phyloP scores from a whole-genome alignment of 2,888 invertebrate species.

The Sinelater perroti region DNA sequence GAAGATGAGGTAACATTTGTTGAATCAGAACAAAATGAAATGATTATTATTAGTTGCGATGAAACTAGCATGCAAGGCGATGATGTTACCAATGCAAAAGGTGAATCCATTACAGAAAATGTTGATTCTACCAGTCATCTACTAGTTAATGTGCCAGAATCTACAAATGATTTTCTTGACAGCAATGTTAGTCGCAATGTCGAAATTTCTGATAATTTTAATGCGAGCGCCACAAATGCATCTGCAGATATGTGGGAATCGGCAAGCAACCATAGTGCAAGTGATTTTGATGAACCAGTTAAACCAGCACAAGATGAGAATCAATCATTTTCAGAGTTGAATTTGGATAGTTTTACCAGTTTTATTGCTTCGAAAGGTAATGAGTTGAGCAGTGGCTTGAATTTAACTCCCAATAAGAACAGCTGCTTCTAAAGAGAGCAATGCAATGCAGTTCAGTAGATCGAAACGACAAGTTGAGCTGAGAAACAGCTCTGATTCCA shows the following conservation, averaged over 20 bases:
- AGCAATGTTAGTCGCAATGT: neutral
- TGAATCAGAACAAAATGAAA: neutral
- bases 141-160: neutral
- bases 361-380: slow-evolving; percentile 51
- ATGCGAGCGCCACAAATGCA: neutral
- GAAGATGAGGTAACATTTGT: slow-evolving; percentile 11
- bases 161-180: slow-evolving; percentile 18
- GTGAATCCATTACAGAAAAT: neutral
- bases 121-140: neutral
- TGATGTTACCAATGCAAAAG: neutral
- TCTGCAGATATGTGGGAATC: slow-evolving; percentile 51
- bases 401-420: neutral
- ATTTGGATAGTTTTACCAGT: slow-evolving; percentile 52
- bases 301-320: neutral
- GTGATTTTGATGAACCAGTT: neutral
- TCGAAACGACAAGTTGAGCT: too few species aligned
- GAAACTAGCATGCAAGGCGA: neutral
- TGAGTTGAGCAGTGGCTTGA: neutral
- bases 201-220: neutral
- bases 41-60: slow-evolving; percentile 5
- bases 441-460: too few species aligned
- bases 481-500: slow-evolving; percentile 44
- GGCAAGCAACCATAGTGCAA: slow-evolving; percentile 51
- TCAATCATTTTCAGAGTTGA: slow-evolving; percentile 18
- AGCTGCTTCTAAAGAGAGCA: too few species aligned